phyloP scores from a whole-genome alignment of 2,797 vertebrate genomes.

The Danio kyathit region DNA sequence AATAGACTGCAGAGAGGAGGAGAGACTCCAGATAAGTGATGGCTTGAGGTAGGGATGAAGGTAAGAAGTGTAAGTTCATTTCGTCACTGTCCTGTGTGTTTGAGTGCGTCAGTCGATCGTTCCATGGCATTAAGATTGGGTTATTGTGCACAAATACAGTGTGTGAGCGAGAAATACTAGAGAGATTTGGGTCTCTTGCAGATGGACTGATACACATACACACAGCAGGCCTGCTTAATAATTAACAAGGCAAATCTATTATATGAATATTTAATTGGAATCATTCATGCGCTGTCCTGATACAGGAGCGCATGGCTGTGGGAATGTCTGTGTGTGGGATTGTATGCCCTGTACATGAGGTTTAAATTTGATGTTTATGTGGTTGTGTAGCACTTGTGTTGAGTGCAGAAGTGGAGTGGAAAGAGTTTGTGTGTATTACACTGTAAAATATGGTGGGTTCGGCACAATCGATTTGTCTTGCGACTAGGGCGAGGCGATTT shows the following conservation, averaged over 20 bases:
- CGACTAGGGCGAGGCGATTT: too few relatives aligned
- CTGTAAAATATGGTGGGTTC: neutral
- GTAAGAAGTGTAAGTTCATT: slow-evolving; percentile 39
- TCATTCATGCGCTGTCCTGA: slow-evolving; percentile 66
- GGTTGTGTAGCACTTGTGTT: neutral
- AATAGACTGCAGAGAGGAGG: slow-evolving; percentile 26
- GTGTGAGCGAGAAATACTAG: slow-evolving; percentile 48
- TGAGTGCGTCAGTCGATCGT: slow-evolving; percentile 19
- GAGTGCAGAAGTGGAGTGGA: neutral
- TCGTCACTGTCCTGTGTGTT: slow-evolving; percentile 23
- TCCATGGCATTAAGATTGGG: neutral
- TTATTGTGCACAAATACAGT: slow-evolving; percentile 11
- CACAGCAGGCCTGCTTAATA: slow-evolving; percentile 77
- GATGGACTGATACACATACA: slow-evolving; percentile 75
- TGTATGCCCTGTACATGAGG: slow-evolving; percentile 25
- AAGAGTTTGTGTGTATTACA: neutral
- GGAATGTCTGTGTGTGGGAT: slow-evolving; percentile 55
- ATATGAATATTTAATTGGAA: slow-evolving; percentile 77
- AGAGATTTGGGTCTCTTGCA: slow-evolving; percentile 67
- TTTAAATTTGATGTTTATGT: neutral
- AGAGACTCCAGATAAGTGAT: slow-evolving; percentile 48
- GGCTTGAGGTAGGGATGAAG: slow-evolving; percentile 34
- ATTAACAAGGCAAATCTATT: slow-evolving; percentile 81
- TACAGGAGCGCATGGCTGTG: too few relatives aligned
- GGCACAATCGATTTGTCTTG: too few relatives aligned